phyloP scores from a whole-genome alignment of 2,888 invertebrate genomes.

The Acronicta leporina region DNA sequence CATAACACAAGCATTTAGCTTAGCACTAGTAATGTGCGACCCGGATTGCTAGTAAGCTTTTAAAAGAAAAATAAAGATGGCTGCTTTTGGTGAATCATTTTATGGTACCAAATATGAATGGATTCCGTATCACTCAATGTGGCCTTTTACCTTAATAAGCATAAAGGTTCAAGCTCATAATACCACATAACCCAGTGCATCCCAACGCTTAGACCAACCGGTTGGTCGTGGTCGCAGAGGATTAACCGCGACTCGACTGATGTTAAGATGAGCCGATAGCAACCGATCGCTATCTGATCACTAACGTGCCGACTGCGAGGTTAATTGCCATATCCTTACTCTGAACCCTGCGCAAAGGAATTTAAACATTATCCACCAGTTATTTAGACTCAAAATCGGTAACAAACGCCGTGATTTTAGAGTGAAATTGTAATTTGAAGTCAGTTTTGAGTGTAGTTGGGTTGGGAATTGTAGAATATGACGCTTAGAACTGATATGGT shows the following conservation, averaged over 20 bases:
- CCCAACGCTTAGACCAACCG: slow-evolving; percentile 24
- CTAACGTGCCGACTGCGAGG: slow-evolving; percentile 58
- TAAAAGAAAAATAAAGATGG: too few relatives aligned
- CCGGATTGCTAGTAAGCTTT: too few relatives aligned
- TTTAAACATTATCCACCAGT: accelerated
- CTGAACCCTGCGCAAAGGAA: background rate
- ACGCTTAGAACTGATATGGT: slow-evolving; percentile 9
- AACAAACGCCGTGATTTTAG: slow-evolving; percentile 1
- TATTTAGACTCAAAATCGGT: background rate
- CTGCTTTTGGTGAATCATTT: too few relatives aligned
- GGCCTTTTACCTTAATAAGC: background rate
- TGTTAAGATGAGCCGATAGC: slow-evolving; percentile 51
- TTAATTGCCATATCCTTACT: slow-evolving; percentile 57
- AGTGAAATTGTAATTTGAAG: slow-evolving; percentile 5
- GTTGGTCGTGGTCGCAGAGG: slow-evolving; percentile 47
- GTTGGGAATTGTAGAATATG: slow-evolving; percentile 7
- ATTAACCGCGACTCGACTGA: slow-evolving; percentile 43
- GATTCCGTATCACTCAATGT: too few relatives aligned
- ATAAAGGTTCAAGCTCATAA: background rate
- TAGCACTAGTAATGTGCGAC: too few relatives aligned
- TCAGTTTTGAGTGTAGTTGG: background rate
- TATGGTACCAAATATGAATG: too few relatives aligned
- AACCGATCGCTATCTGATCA: slow-evolving; percentile 51
- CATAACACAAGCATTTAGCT: too few relatives aligned
- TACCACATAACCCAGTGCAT: slow-evolving; percentile 11